Conservation (phyloP, 2,888 invertebrate genomes). For the Ophion costatus region DNA sequence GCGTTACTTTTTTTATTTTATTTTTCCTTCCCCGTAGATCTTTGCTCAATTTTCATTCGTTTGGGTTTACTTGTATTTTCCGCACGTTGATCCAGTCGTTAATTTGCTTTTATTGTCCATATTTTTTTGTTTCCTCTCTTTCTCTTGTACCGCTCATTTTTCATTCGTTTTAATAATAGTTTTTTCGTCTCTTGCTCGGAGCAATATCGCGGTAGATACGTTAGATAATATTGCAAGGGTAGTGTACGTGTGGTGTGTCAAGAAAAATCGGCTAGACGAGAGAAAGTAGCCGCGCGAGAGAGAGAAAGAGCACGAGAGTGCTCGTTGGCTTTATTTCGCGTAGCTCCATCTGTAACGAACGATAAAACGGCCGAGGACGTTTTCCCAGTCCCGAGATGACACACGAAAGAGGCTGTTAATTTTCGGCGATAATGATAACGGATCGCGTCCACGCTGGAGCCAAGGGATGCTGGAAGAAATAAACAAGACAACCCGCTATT, state of each 20-base stretch:
- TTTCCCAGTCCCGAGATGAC: conserved; percentile 69
- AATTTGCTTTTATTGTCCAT: conserved; percentile 13
- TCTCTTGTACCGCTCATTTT: conserved; percentile 15
- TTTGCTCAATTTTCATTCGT: no score
- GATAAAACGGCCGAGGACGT: conserved; percentile 11
- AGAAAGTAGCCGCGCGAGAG: not conserved
- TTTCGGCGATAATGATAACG: conserved; percentile 73
- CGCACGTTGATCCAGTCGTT: conserved; percentile 7
- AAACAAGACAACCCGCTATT: not conserved
- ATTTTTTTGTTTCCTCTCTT: no score
- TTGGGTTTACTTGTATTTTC: not conserved
- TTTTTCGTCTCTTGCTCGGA: conserved; percentile 2
- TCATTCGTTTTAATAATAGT: conserved; percentile 56
- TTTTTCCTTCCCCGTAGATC: no score
- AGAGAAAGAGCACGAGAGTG: not conserved
- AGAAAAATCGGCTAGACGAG: conserved; percentile 32
- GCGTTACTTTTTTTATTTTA: no score
- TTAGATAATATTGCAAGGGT: not conserved
- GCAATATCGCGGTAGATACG: conserved; percentile 20
- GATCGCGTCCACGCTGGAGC: conserved; percentile 6
- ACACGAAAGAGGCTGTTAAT: conserved; percentile 78
- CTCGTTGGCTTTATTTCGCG: conserved; percentile 17
- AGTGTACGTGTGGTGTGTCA: not conserved
- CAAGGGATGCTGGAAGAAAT: not conserved
- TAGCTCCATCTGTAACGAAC: conserved; percentile 12